phyloP scores from a whole-genome alignment of 2,888 invertebrate genomes.

The Nasonia oneida region DNA sequence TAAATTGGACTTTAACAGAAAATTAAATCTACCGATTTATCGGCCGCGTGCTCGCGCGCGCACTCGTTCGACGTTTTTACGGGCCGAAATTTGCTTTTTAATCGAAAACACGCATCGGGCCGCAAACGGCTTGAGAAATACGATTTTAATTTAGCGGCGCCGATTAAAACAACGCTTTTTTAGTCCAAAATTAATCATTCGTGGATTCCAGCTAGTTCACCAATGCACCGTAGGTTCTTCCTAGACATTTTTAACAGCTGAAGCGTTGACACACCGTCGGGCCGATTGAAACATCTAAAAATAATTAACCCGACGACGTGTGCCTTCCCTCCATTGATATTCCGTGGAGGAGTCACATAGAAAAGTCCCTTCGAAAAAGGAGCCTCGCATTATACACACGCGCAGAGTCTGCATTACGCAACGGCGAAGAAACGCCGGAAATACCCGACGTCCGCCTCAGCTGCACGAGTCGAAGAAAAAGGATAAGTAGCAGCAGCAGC shows the following conservation, averaged over 20 bases:
- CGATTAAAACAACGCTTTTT: neutral
- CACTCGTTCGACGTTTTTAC: neutral
- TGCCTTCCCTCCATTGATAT: neutral
- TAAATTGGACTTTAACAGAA: constrained; percentile 44
- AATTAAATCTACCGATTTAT: constrained; percentile 45
- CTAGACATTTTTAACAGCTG: constrained; percentile 23
- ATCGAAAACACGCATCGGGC: neutral
- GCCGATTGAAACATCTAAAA: constrained; percentile 50
- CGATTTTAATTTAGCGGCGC: neutral
- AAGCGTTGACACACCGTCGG: constrained; percentile 16
- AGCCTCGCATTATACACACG: neutral
- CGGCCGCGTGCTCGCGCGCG: neutral
- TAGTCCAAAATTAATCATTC: neutral
- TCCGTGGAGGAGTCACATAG: neutral
- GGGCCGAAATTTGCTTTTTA: neutral
- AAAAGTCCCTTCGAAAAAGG: neutral
- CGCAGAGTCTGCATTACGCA: constrained; percentile 25
- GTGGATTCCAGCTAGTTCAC: neutral
- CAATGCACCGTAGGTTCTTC: neutral
- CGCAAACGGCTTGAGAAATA: neutral
- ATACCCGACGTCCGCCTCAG: constrained; percentile 32
- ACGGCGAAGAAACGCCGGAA: constrained; percentile 45
- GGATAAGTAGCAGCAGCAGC: neutral
- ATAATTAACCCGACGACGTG: constrained; percentile 18
- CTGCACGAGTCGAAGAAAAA: neutral